These are phyloP conservation scores for Andricus curvator DNA, from an alignment of 2,888 invertebrate species.

Conservation along the genomic window DNA sequence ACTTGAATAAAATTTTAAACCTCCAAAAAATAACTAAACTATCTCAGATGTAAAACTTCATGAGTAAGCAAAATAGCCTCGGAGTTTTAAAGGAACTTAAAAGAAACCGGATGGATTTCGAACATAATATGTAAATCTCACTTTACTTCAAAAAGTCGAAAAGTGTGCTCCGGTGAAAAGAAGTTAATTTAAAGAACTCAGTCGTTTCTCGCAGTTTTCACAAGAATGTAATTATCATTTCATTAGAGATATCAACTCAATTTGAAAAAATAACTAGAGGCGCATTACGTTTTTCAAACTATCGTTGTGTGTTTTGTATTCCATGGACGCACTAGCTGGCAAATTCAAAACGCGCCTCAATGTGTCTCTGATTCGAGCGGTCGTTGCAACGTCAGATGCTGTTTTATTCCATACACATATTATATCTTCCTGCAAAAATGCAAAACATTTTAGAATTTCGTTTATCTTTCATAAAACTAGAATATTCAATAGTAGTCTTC, in stretches of 20 bases:
- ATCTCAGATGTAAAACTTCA: not conserved
- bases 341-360: constrained; percentile 96
- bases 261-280: constrained; percentile 49
- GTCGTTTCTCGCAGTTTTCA: constrained; percentile 6
- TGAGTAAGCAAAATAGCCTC: not conserved
- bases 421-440: constrained; percentile 89
- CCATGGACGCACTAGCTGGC: constrained; percentile 94
- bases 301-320: constrained; percentile 93
- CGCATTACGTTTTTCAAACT: constrained; percentile 83
- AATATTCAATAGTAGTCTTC: too few relatives aligned
- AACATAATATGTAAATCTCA: not conserved
- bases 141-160: not conserved
- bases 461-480: too few relatives aligned
- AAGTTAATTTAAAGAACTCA: constrained; percentile 26
- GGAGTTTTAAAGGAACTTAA: not conserved
- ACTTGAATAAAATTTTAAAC: not conserved
- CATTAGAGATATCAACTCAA: constrained; percentile 33
- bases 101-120: not conserved
- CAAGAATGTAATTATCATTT: constrained; percentile 3
- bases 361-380: constrained; percentile 95
- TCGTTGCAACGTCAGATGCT: constrained; percentile 92
- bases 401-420: constrained; percentile 98
- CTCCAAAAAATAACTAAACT: not conserved
- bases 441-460: constrained; percentile 6
- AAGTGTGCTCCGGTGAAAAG: constrained; percentile 19